Conservation (phyloP, 2,113 vertebrate genomes). For the Rafetus swinhoei region DNA sequence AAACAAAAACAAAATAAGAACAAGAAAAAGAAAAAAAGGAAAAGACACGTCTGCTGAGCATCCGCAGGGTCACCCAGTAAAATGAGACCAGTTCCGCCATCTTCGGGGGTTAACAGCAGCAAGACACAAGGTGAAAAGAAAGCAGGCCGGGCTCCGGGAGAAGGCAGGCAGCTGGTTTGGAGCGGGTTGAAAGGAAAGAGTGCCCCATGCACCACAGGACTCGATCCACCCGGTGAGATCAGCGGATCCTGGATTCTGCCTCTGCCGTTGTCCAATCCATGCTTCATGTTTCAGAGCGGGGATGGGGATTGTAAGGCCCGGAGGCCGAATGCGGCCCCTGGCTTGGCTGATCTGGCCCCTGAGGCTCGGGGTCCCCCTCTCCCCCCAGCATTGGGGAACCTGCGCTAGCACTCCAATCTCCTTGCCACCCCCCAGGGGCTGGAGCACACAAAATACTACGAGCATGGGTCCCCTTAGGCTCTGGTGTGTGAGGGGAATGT, state of each 20-base stretch:
- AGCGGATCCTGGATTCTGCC: not conserved
- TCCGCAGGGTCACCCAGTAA: not conserved
- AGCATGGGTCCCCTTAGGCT: too few species aligned
- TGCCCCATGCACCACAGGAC: not conserved
- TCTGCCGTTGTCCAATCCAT: not conserved
- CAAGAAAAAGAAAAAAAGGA: not conserved
- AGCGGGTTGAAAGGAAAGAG: not conserved
- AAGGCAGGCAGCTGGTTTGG: not conserved
- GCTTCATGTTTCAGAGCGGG: not conserved
- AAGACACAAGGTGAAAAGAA: not conserved
- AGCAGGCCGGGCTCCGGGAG: not conserved
- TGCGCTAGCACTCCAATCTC: too few species aligned
- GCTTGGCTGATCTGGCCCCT: too few species aligned
- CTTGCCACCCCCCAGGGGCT: too few species aligned
- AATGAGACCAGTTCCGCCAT: not conserved
- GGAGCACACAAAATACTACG: too few species aligned
- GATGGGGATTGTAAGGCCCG: too few species aligned
- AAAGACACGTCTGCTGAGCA: not conserved
- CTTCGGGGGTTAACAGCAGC: not conserved
- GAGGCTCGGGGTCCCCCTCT: too few species aligned
- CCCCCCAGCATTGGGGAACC: too few species aligned
- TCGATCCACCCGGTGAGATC: not conserved
- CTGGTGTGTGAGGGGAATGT: too few species aligned
- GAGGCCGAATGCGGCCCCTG: too few species aligned
- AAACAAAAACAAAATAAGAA: not conserved